These are phyloP conservation scores for Leptinotarsa rubiginosa DNA, from an alignment of 2,888 invertebrate genomes.

Conservation along the genomic window DNA sequence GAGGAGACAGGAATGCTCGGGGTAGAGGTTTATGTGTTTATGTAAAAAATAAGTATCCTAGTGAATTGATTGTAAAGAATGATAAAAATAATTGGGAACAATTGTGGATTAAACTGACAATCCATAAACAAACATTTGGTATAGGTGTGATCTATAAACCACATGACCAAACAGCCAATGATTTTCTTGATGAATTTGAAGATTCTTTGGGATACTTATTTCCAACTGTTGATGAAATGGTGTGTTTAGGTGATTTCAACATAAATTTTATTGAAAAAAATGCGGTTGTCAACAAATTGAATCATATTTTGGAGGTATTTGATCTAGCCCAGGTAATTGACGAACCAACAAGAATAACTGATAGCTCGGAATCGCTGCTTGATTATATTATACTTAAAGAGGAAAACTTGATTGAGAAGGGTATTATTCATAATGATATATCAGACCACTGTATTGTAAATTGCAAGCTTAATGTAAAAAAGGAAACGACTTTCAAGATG, in stretches of 20 bases:
- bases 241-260: no score
- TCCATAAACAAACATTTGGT: conserved; percentile 12
- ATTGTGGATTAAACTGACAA: conserved; percentile 10
- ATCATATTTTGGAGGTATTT: conserved; percentile 12
- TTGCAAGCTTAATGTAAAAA: neutral
- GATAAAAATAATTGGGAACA: conserved; percentile 12
- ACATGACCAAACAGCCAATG: conserved; percentile 1
- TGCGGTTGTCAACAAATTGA: neutral
- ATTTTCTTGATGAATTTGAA: conserved; percentile 23
- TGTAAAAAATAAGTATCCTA: conserved; percentile 7
- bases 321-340: conserved; percentile 4
- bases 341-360: no score
- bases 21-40: conserved; percentile 14
- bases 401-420: neutral
- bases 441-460: conserved; percentile 22
- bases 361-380: neutral
- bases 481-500: neutral
- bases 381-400: neutral
- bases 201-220: neutral
- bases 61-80: neutral
- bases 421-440: conserved; percentile 8
- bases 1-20: conserved; percentile 14
- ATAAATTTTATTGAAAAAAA: conserved; percentile 14
- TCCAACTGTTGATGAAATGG: conserved; percentile 12
- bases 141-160: conserved; percentile 16